These are phyloP conservation scores for Tetranychus urticae DNA, from an alignment of 1,140 invertebrate species.

Conservation along the genomic window DNA sequence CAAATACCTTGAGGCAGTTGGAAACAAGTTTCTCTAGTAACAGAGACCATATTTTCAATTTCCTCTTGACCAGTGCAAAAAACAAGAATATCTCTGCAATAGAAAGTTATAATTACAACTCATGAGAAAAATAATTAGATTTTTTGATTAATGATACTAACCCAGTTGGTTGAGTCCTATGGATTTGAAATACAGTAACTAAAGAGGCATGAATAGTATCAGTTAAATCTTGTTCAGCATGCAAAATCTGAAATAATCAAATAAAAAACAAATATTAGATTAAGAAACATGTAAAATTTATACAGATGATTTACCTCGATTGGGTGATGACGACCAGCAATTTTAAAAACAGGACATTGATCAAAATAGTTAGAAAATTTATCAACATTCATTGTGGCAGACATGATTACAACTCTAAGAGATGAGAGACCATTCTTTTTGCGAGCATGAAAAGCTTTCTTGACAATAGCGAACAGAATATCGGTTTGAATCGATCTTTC, in stretches of 20 bases:
- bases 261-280: background rate
- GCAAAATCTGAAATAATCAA: slow-evolving; percentile 32
- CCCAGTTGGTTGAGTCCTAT: slow-evolving; percentile 52
- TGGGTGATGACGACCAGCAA: slow-evolving; percentile 66
- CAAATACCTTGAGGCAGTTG: slow-evolving; percentile 13
- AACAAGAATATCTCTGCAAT: slow-evolving; percentile 55
- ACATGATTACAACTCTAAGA: slow-evolving; percentile 49
- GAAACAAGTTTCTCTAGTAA: slow-evolving; percentile 37
- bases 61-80: slow-evolving; percentile 97
- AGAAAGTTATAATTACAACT: background rate
- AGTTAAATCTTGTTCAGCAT: slow-evolving; percentile 44
- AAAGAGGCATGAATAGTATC: slow-evolving; percentile 53
- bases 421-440: slow-evolving; percentile 21
- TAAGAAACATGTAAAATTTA: background rate
- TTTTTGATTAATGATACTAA: slow-evolving; percentile 25
- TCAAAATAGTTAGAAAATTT: slow-evolving; percentile 76
- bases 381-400: slow-evolving; percentile 84
- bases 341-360: slow-evolving; percentile 53
- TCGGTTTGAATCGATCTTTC: slow-evolving; percentile 89
- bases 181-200: slow-evolving; percentile 72
- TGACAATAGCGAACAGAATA: slow-evolving; percentile 58
- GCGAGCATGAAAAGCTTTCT: slow-evolving; percentile 46
- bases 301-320: slow-evolving; percentile 27
- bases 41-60: slow-evolving; percentile 62
- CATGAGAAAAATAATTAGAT: background rate